Evolutionary conservation across 2,888 invertebrate genomes (phyloP), one percentile per base, ranked within the genome.

Genomic region (Penaeus monodon): DNA sequence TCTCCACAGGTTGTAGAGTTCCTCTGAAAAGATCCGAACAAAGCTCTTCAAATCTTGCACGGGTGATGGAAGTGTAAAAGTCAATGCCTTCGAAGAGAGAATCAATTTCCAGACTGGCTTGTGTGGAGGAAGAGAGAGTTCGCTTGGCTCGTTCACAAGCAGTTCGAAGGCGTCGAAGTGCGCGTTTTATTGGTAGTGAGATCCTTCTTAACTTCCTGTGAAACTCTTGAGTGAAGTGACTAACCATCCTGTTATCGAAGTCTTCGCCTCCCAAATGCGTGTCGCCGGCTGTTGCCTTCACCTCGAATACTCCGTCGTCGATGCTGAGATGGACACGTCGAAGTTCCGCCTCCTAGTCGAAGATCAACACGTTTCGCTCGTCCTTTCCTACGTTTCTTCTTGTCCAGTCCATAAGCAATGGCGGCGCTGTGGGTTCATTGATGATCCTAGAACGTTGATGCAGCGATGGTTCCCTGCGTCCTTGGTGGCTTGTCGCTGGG

Each of bases 51-150:
- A 95, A 95, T 90, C 82, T 29, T 88, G 99, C 99, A 91, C 98
- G 94, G 27, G 98, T 98, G 92, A 99, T 96, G 81, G 96, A 97
- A 91, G 98, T 97, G 93, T 98, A 98, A 94, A 98, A 99, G 92
- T 99, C 99, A 91, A 97, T 96, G 90, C 98, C 98, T 92, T 99
- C 98, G 91, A 95, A 97, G 86, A 99, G 94, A 1, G 98, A 97
- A 92, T 98, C 98, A 90, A 99, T 98, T 94, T 99, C 98, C 91
- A 99, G 97, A 92, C 95, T 96, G 65, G 97, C 97, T 92, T 97
- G 96, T n/a, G 96, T 96, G 64, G 96, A 96, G 0, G 96, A 96
- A 1, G 96, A 97, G 7, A 97, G 94, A 14, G 96, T 96, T 91
- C 96, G 94, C 94, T 97, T 97, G 90, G 97, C 97, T 90, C 96